Conservation (phyloP, 2,888 invertebrate genomes). For the Drosophila kambysellisi region DNA sequence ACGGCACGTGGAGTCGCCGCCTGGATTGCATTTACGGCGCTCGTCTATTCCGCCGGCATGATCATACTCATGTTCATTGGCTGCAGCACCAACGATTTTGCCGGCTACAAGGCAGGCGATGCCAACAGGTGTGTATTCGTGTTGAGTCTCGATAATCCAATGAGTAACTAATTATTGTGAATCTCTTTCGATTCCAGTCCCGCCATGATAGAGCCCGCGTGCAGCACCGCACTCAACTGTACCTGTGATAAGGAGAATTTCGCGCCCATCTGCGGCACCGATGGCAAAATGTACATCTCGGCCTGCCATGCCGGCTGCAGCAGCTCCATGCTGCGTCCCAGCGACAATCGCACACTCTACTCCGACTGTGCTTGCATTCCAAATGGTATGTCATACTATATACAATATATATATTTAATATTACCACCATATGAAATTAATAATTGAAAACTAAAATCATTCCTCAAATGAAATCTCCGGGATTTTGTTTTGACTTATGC, state of each 20-base stretch:
- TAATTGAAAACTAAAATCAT: background rate
- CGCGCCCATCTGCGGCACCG: slow-evolving; percentile 93
- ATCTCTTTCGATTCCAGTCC: slow-evolving; percentile 55
- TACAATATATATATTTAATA: background rate
- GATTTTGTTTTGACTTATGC: no score
- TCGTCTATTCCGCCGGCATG: slow-evolving; percentile 94
- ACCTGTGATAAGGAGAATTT: slow-evolving; percentile 91
- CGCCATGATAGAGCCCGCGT: slow-evolving; percentile 86
- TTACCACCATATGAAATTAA: background rate
- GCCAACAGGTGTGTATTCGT: slow-evolving; percentile 82
- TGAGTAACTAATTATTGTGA: background rate
- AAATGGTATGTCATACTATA: slow-evolving; percentile 64
- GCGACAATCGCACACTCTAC: slow-evolving; percentile 87
- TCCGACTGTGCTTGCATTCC: slow-evolving; percentile 86
- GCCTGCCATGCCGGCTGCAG: slow-evolving; percentile 96
- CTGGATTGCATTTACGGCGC: slow-evolving; percentile 96
- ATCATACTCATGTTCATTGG: slow-evolving; percentile 94
- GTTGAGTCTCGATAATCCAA: background rate
- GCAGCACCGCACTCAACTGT: slow-evolving; percentile 88
- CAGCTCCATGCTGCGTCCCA: slow-evolving; percentile 87
- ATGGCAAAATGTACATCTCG: slow-evolving; percentile 93
- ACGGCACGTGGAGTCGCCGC: slow-evolving; percentile 94
- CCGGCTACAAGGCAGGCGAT: slow-evolving; percentile 86
- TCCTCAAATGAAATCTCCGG: background rate
- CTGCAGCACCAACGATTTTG: slow-evolving; percentile 94